Evolutionary conservation across 2,888 invertebrate species (phyloP), one percentile per base, ranked within the genome.

Genomic region (Scaptomyza polygonia): DNA sequence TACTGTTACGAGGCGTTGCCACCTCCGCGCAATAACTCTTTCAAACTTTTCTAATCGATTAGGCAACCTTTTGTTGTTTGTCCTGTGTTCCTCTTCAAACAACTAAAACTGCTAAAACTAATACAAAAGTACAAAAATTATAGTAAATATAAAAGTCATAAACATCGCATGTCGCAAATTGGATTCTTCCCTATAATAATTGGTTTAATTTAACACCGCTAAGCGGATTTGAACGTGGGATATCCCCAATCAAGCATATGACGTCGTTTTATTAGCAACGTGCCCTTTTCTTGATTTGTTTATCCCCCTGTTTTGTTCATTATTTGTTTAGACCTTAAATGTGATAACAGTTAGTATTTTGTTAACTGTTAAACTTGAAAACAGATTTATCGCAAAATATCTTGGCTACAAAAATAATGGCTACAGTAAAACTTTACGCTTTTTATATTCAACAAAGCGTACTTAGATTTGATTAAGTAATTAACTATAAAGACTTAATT

Each of bases 1-100:
- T 7, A 36, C 25, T 25, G 7, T 5, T 12, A 5, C 29, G 14
- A 14, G n/a, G 44, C 14, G 52, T 53, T 69, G 64, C 55, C 56
- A 75, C 45, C 48, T 56, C 21, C 5, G 12, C 11, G 9, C 30
- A 30, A 18, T 30, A 30, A 18, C 3, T 40, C 2, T n/a, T 32
- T 18, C 7, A 1, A 21, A 27, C 5, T 56, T n/a, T n/a, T 14
- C 2, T 1, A 16, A 27, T 39, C 12, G 32, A 27, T 39, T 12
- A 21, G 18, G 8, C 43, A 32, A 11, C 16, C 8, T 21, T 9
- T n/a, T 27, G 5, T 29, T n/a, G 4, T 21, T 42, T 29, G 9
- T 25, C 8, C 14, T 14, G 49, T 11, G 6, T 18, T 48, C 32
- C 48, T 18, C n/a, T 32, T 32, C 16, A 30, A 36, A 3, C 36